phyloP scores from a whole-genome alignment of 1,140 invertebrate species.

The Macrobrachium rosenbergii region DNA sequence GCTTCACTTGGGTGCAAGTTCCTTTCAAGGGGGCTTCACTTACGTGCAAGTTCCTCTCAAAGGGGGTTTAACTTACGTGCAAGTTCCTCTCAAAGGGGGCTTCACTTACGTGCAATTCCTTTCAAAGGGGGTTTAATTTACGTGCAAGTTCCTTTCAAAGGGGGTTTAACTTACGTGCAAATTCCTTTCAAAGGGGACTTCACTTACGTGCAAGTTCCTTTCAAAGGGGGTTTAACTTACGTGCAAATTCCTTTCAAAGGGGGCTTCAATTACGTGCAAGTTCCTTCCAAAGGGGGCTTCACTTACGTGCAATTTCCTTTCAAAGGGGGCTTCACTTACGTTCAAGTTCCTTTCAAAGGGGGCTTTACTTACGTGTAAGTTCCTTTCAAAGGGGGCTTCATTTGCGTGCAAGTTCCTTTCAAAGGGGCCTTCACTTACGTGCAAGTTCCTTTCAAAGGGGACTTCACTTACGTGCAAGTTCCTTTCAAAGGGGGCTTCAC shows the following conservation, averaged over 20 bases:
- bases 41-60: slow-evolving; percentile 60
- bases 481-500: background rate
- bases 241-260: slow-evolving; percentile 43
- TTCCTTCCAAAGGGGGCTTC: background rate
- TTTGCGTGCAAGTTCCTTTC: slow-evolving; percentile 58
- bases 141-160: slow-evolving; percentile 52
- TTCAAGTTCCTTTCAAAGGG: no score
- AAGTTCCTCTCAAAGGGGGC: background rate
- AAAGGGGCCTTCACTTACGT: slow-evolving; percentile 7
- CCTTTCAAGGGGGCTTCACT: background rate
- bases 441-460: slow-evolving; percentile 20
- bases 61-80: slow-evolving; percentile 26
- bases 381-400: background rate
- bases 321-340: slow-evolving; percentile 5
- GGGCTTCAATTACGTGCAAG: slow-evolving; percentile 36
- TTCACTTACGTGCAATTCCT: slow-evolving; percentile 53
- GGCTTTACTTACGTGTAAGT: slow-evolving; percentile 43
- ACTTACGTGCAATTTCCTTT: slow-evolving; percentile 59
- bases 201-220: slow-evolving; percentile 57
- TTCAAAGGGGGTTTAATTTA: background rate
- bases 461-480: slow-evolving; percentile 46
- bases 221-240: background rate
- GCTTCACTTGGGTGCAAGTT: no score
- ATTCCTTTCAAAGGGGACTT: background rate
- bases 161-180: slow-evolving; percentile 35